Conservation (phyloP, 2,797 vertebrate species). For the Syngnathus acus region DNA sequence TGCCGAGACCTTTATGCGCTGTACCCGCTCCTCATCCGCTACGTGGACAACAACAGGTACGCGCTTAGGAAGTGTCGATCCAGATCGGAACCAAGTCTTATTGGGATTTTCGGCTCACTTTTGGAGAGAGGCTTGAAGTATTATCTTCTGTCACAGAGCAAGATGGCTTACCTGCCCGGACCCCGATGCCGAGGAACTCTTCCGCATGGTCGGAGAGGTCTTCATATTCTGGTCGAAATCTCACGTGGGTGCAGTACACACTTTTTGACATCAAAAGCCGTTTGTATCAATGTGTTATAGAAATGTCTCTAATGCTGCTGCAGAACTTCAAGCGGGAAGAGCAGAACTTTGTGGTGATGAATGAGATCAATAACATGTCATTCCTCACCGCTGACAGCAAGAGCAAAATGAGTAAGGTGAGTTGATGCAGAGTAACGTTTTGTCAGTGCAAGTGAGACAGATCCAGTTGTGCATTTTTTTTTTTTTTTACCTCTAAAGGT, state of each 20-base stretch:
- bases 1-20: conserved; percentile 90
- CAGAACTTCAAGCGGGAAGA: conserved; percentile 81
- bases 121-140: not conserved
- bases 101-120: not conserved
- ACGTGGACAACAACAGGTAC: conserved; percentile 94
- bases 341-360: conserved; percentile 94
- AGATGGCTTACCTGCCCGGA: conserved; percentile 85
- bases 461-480: not conserved
- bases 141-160: conserved; percentile 64
- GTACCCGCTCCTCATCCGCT: conserved; percentile 91
- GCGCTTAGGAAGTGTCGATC: not conserved
- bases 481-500: conserved; percentile 19
- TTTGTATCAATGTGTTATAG: not conserved
- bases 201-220: conserved; percentile 92
- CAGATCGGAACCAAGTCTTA: too few species aligned
- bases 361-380: conserved; percentile 99
- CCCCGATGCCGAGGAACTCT: conserved; percentile 85
- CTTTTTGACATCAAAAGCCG: not conserved
- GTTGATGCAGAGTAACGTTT: conserved; percentile 18
- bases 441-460: not conserved
- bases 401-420: conserved; percentile 96
- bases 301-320: conserved; percentile 11
- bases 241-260: conserved; percentile 76
- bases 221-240: conserved; percentile 98
- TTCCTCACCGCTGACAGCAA: conserved; percentile 95